Evolutionary conservation across 2,797 vertebrate species (phyloP), one percentile per base, ranked within the genome.

Genomic region (Parauchenoglanis ngamensis): DNA sequence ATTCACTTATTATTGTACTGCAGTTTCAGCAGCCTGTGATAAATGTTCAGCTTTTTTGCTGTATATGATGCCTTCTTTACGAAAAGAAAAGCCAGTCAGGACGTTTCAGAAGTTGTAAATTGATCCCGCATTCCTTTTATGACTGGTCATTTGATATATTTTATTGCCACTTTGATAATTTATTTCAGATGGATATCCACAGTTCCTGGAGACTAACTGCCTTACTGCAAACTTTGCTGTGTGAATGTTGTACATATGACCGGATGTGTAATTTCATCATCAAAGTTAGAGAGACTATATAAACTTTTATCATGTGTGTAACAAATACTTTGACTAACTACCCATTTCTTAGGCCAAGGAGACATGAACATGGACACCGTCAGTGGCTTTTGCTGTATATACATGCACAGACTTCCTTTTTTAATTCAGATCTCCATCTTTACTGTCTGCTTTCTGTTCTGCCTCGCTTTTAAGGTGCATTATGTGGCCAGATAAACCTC

Each of bases 341-440:
- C 82, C 61, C 25, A 84, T 72, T 85, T 87, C 90, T 92, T 91
- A 94, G 90, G 89, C 85, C 88, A 91, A 91, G 90, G 93, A 91
- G 89, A 93, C 92, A 92, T 90, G 91, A 89, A 91, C 86, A 84
- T 91, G 91, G 89, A 91, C 85, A 84, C 85, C 85, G 88, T 87
- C 91, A 89, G 88, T 92, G 92, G 90, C 94, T 89, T 92, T 89
- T 85, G 94, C 95, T 96, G 95, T 96, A 96, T 90, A 96, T 95
- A 96, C 91, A 91, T 65, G 93, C 91, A 91, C 92, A 90, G 78
- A 91, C 92, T 93, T 90, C 94, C 93, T 91, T 91, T 91, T 91
- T 94, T 86, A 83, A 89, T 89, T 92, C 91, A 92, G 73, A 94
- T 91, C 93, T 93, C 93, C 95, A 94, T 93, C 93, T 95, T 92